Evolutionary conservation across 2,888 invertebrate genomes (phyloP).

Genomic region (Aspidapion aeneum): DNA sequence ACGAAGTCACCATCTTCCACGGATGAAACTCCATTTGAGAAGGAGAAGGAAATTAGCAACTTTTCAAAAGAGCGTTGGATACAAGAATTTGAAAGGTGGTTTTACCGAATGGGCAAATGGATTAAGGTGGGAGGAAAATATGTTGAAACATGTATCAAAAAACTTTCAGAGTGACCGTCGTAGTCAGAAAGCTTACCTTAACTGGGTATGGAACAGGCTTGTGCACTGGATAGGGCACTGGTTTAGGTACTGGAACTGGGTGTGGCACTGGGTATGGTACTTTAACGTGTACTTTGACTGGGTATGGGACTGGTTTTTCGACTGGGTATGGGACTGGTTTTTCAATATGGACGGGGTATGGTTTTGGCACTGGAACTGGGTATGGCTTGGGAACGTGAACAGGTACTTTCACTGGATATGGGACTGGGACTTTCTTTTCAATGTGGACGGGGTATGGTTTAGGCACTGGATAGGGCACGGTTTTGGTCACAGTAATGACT

Average conservation of each 20-base stretch:
- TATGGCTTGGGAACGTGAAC: slow-evolving; percentile 45
- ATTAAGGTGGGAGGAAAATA: no score
- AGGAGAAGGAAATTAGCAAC: no score
- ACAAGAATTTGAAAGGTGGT: no score
- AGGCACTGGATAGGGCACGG: slow-evolving; percentile 48
- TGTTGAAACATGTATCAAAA: no score
- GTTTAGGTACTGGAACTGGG: slow-evolving; percentile 41
- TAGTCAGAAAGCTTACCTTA: neutral
- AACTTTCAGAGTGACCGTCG: no score
- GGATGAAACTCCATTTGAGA: no score
- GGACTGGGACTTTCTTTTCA: slow-evolving; percentile 18
- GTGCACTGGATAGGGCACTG: slow-evolving; percentile 42
- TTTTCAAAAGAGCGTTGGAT: no score
- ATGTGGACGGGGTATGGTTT: slow-evolving; percentile 55
- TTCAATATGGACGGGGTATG: slow-evolving; percentile 47
- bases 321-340: slow-evolving; percentile 51
- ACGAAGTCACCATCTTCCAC: no score
- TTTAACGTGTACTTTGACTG: slow-evolving; percentile 52
- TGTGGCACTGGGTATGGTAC: slow-evolving; percentile 51
- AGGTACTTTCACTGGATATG: slow-evolving; percentile 38
- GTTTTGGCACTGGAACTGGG: slow-evolving; percentile 47
- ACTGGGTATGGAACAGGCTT: slow-evolving; percentile 45
- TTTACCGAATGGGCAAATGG: no score
- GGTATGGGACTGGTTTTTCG: slow-evolving; percentile 53
- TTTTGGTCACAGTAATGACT: slow-evolving; percentile 41